These are phyloP conservation scores for Acleris literana DNA, from an alignment of 2,888 invertebrate species.

Conservation along the genomic window DNA sequence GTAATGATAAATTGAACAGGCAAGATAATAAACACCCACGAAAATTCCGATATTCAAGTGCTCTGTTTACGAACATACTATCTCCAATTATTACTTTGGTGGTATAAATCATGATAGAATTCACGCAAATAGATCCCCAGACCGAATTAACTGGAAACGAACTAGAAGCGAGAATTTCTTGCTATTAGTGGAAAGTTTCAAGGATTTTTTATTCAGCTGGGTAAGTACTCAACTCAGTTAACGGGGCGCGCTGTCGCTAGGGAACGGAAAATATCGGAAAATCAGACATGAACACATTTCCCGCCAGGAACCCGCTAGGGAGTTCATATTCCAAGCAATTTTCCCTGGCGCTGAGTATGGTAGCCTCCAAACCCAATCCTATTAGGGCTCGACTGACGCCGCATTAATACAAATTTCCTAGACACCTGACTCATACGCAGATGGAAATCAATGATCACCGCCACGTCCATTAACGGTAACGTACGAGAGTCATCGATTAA, in stretches of 20 bases:
- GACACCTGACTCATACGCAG: constrained; percentile 26
- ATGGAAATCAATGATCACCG: constrained; percentile 21
- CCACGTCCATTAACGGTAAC: constrained; percentile 16
- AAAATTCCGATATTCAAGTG: constrained; percentile 12
- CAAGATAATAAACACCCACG: not conserved
- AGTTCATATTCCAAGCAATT: too few relatives aligned
- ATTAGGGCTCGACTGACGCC: too few relatives aligned
- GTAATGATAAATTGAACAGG: too few relatives aligned
- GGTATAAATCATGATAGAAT: constrained; percentile 16
- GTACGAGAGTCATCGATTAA: constrained; percentile 17
- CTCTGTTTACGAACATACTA: constrained; percentile 24
- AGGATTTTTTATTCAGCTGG: constrained; percentile 17
- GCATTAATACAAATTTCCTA: not conserved
- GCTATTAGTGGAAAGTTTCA: constrained; percentile 16
- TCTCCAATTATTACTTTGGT: constrained; percentile 12
- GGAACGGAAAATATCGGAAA: constrained; percentile 1
- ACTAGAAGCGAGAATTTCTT: constrained; percentile 22
- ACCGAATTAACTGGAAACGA: constrained; percentile 21
- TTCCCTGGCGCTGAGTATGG: too few relatives aligned
- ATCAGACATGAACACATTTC: not conserved
- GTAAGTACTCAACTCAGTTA: constrained; percentile 11
- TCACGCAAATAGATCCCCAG: constrained; percentile 27
- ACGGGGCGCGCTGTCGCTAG: constrained; percentile 16
- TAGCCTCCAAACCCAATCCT: too few relatives aligned
- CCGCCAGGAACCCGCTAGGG: too few relatives aligned